phyloP scores from a whole-genome alignment of 2,797 vertebrate genomes.

The Apodemus agrarius region DNA sequence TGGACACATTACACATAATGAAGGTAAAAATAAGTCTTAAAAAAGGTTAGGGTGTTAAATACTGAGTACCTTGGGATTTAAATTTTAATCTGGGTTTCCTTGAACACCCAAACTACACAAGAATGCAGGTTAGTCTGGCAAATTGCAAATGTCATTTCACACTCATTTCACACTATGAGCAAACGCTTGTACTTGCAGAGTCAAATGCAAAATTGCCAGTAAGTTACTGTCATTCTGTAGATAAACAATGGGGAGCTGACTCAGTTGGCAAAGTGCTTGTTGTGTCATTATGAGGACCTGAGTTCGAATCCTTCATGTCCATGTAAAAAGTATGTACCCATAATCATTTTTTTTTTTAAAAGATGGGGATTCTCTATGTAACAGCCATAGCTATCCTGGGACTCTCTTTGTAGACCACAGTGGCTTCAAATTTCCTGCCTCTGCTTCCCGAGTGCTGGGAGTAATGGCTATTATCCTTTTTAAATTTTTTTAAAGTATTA shows the following conservation, averaged over 20 bases:
- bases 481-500: not conserved
- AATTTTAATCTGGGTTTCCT: constrained; percentile 10
- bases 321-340: not conserved
- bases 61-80: not conserved
- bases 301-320: not conserved
- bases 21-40: not conserved
- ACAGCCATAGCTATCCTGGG: not conserved
- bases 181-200: not conserved
- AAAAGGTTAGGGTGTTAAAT: not conserved
- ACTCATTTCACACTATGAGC: not conserved
- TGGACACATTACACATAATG: not conserved
- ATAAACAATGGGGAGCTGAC: not conserved
- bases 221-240: constrained; percentile 8
- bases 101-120: constrained; percentile 12
- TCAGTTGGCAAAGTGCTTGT: not conserved
- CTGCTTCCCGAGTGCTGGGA: not conserved
- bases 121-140: not conserved
- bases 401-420: not conserved
- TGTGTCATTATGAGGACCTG: not conserved
- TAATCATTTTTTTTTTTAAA: not conserved
- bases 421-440: not conserved
- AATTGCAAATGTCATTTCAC: not conserved
- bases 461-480: not conserved
- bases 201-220: not conserved
- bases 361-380: not conserved